phyloP scores from a whole-genome alignment of 2,113 vertebrate genomes.

The Rhombomys opimus region DNA sequence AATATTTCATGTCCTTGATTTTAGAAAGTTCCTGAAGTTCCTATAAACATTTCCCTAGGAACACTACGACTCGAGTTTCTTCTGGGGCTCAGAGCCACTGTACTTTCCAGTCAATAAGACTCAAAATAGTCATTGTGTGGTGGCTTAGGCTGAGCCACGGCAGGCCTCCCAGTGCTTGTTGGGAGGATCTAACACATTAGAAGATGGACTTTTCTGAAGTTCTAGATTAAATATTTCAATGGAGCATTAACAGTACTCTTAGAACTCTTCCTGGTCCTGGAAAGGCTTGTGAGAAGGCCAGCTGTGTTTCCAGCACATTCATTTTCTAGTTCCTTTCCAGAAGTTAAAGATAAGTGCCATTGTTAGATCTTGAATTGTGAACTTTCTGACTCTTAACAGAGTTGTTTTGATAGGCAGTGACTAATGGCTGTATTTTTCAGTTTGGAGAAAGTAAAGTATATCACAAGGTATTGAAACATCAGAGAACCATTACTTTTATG shows the following conservation, averaged over 20 bases:
- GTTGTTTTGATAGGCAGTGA: not conserved
- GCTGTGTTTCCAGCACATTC: not conserved
- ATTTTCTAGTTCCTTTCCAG: not conserved
- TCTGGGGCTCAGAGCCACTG: not conserved
- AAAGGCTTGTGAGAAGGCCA: not conserved
- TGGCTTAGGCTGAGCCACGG: not conserved
- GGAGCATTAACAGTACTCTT: not conserved
- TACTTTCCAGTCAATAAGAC: not conserved
- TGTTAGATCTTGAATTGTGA: conserved; percentile 37
- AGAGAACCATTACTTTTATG: conserved; percentile 33
- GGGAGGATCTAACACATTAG: not conserved
- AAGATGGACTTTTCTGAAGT: not conserved
- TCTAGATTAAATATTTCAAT: not conserved
- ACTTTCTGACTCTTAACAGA: conserved; percentile 2
- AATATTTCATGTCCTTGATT: conserved; percentile 34
- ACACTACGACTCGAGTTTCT: not conserved
- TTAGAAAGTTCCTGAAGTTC: conserved; percentile 1
- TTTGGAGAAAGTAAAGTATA: not conserved
- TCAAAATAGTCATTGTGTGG: not conserved
- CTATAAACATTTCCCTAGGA: conserved; percentile 31
- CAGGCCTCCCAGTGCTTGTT: not conserved
- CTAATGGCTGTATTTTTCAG: conserved; percentile 36
- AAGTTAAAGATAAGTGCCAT: not conserved
- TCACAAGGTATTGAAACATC: not conserved
- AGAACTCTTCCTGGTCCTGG: not conserved